Conservation (phyloP, 2,113 vertebrate species). For the Hylia prasina region DNA sequence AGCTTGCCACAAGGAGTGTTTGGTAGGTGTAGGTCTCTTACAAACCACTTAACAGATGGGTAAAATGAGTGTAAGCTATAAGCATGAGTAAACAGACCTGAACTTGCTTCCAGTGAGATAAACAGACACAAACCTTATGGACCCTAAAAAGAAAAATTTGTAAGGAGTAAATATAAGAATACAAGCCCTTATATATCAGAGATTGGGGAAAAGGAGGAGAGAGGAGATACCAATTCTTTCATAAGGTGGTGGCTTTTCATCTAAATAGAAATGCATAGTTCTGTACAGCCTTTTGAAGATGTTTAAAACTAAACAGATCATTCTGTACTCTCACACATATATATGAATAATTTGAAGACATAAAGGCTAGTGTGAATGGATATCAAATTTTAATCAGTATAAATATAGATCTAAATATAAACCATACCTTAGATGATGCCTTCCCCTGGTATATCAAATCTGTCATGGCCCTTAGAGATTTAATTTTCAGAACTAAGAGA, state of each 20-base stretch:
- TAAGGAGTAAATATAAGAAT: background rate
- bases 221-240: background rate
- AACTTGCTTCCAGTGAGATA: background rate
- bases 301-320: background rate
- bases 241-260: background rate
- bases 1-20: background rate
- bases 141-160: background rate
- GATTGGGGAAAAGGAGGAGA: background rate
- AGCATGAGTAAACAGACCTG: background rate
- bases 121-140: background rate
- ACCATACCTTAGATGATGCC: background rate
- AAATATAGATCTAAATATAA: background rate
- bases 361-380: background rate
- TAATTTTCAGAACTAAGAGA: background rate
- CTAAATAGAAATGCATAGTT: background rate
- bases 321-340: background rate
- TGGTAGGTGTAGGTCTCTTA: background rate
- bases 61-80: background rate
- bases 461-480: background rate
- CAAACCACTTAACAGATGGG: constrained; percentile 6
- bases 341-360: background rate
- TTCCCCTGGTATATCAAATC: background rate
- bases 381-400: background rate
- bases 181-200: background rate
- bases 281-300: background rate